Conservation (phyloP, 1,140 invertebrate genomes). For the Protaetia brevitarsis region DNA sequence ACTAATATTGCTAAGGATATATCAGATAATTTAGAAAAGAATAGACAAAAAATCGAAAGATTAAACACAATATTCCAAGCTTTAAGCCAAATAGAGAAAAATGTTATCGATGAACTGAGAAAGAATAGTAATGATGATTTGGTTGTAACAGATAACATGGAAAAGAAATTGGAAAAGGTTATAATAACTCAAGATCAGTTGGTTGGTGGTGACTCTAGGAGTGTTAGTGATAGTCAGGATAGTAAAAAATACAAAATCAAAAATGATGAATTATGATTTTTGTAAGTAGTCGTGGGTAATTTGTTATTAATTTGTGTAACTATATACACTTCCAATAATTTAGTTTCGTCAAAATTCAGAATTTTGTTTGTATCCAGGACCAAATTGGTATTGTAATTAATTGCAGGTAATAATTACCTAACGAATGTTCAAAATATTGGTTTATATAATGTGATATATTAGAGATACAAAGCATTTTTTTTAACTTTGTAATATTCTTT, state of each 20-base stretch:
- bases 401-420: neutral
- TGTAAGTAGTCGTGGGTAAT: constrained; percentile 1
- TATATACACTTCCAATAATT: constrained; percentile 2
- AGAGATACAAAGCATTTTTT: neutral
- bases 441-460: neutral
- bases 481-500: neutral
- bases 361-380: neutral
- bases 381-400: neutral
- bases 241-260: constrained; percentile 20
- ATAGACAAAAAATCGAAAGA: constrained; percentile 23
- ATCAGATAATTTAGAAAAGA: constrained; percentile 11
- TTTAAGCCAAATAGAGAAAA: constrained; percentile 28
- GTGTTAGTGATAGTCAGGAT: constrained; percentile 20
- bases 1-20: neutral
- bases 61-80: constrained; percentile 27
- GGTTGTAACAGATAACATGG: constrained; percentile 28
- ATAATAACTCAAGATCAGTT: constrained; percentile 29
- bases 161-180: constrained; percentile 24
- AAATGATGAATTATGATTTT: constrained; percentile 39
- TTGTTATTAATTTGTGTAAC: neutral
- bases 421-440: constrained; percentile 3
- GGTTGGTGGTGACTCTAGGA: constrained; percentile 23
- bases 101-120: constrained; percentile 30
- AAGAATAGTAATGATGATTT: constrained; percentile 29
- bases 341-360: too few relatives aligned